These are phyloP conservation scores for Gallinago media DNA, from an alignment of 2,113 vertebrate genomes.

Conservation along the genomic window DNA sequence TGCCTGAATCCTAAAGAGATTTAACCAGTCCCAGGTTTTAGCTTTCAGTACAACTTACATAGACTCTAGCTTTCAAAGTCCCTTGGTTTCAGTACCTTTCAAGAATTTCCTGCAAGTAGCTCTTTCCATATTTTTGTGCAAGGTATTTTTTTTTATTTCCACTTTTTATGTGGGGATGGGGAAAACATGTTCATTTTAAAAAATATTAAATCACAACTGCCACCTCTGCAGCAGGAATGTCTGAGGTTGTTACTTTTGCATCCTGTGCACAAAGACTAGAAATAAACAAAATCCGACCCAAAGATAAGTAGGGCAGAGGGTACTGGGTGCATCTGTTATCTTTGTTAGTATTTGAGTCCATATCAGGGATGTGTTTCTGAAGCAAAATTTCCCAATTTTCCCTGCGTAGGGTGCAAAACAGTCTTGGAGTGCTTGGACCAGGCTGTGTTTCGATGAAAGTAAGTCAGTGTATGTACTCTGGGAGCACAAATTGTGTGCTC, in stretches of 20 bases:
- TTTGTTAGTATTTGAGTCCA: not conserved
- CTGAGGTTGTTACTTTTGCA: not conserved
- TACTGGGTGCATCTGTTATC: not conserved
- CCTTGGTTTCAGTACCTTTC: not conserved
- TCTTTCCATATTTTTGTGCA: not conserved
- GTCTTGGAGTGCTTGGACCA: not conserved
- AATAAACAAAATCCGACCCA: not conserved
- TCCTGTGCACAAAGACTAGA: not conserved
- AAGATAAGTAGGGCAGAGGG: not conserved
- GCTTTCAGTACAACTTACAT: not conserved
- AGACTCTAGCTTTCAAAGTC: not conserved
- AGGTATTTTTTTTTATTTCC: not conserved
- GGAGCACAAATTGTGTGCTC: not conserved
- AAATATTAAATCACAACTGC: not conserved
- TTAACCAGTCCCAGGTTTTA: conserved; percentile 36
- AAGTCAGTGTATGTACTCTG: not conserved
- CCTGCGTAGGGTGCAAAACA: not conserved
- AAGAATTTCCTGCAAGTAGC: conserved; percentile 32
- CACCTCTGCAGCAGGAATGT: not conserved
- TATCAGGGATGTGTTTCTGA: not conserved
- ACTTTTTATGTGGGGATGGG: not conserved
- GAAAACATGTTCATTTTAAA: not conserved
- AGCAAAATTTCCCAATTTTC: not conserved
- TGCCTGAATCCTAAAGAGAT: conserved; percentile 57
- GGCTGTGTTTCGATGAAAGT: not conserved